A percentile compares a stretch with the other conserved stretches of the same genome.
Conservation (phyloP, 64 coral and sea anemone genomes). For the Montipora cactus region DNA sequence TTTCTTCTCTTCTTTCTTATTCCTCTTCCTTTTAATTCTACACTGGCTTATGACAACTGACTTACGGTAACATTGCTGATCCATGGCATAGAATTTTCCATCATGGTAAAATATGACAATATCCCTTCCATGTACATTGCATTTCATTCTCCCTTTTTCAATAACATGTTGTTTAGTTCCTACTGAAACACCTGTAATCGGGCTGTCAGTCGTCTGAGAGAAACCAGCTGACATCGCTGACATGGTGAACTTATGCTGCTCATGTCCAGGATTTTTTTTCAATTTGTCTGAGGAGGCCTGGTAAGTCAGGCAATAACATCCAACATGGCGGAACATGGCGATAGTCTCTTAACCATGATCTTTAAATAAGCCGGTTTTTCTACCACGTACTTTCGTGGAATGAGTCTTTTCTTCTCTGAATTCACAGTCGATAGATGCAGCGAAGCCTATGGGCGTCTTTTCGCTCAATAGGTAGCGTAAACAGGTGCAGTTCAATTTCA, state of each 20-base stretch:
- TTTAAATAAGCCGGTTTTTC: too few species aligned
- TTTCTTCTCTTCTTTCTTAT: too few species aligned
- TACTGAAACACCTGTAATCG: constrained; percentile 2
- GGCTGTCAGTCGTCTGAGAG: background rate
- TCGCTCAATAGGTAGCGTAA: background rate
- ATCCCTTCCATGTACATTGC: constrained; percentile 52
- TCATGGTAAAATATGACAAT: constrained; percentile 63
- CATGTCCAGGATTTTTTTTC: too few species aligned
- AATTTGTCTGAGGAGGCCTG: too few species aligned
- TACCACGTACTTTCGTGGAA: too few species aligned
- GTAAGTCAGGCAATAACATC: too few species aligned
- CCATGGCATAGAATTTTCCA: constrained; percentile 45
- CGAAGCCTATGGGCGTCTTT: background rate
- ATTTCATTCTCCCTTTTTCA: constrained; percentile 41
- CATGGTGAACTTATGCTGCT: too few species aligned
- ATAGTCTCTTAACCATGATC: too few species aligned
- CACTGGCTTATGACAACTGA: background rate
- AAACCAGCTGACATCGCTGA: too few species aligned
- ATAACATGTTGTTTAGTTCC: constrained; percentile 33
- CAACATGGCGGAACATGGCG: too few species aligned
- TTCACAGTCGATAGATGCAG: constrained; percentile 16
- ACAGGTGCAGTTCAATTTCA: background rate
- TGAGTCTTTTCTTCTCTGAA: background rate
- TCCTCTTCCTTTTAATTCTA: too few species aligned
- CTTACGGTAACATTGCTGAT: constrained; percentile 67